Conservation (phyloP, 2,797 vertebrate genomes). For the Pelochelys cantorii region DNA sequence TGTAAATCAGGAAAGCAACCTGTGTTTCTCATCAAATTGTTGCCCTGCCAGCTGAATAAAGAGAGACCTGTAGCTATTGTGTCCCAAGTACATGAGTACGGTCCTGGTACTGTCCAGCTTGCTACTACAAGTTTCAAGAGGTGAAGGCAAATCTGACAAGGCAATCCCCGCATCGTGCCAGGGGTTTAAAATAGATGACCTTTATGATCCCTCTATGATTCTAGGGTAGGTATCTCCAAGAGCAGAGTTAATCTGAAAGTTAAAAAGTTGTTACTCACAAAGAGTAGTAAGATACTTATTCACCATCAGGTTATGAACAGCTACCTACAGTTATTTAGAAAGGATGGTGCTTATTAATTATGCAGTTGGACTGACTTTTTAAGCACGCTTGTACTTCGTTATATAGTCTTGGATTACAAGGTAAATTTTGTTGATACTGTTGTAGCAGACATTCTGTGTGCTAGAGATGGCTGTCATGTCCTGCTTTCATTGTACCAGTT, state of each 20-base stretch:
- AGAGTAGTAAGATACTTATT: neutral
- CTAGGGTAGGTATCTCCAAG: neutral
- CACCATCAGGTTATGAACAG: neutral
- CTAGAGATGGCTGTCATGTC: constrained; percentile 34
- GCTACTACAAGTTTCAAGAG: neutral
- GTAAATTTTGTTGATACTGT: constrained; percentile 22
- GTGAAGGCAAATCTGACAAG: neutral
- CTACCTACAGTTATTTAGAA: neutral
- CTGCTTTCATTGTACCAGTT: neutral
- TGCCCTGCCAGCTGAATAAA: neutral
- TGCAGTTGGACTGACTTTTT: neutral
- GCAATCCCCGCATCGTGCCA: neutral
- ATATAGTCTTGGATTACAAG: constrained; percentile 40
- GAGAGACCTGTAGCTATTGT: neutral
- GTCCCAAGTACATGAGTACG: neutral
- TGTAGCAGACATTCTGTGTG: constrained; percentile 22
- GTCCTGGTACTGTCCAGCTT: neutral
- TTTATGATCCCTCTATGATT: neutral
- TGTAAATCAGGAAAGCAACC: neutral
- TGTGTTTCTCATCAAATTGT: no score
- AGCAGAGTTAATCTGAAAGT: neutral
- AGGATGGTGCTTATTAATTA: neutral
- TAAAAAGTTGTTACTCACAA: neutral
- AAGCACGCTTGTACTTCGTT: constrained; percentile 36
- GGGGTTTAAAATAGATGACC: neutral